These are phyloP conservation scores for Epizoanthus illoricatus DNA, from an alignment of 92 coral and sea anemone species.

Conservation along the genomic window DNA sequence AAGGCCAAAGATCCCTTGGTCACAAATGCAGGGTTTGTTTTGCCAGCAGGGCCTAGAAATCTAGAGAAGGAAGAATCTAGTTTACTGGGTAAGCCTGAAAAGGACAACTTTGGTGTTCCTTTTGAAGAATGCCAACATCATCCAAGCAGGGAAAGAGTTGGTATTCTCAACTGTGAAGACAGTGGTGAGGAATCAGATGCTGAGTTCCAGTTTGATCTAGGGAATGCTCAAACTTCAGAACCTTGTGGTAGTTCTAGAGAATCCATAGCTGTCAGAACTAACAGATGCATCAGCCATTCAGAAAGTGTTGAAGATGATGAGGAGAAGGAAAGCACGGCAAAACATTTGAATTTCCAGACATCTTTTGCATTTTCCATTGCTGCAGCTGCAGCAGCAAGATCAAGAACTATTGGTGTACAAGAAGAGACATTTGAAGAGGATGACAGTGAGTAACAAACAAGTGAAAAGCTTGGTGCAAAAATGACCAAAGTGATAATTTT, in stretches of 20 bases:
- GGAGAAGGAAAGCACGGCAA: neutral
- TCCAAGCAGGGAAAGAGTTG: neutral
- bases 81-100: neutral
- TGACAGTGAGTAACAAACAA: constrained; percentile 42
- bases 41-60: constrained; percentile 42
- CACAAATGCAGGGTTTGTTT: constrained; percentile 75
- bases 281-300: neutral
- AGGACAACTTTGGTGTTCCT: neutral
- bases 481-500: no score
- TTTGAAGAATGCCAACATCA: neutral
- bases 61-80: neutral
- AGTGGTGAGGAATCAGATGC: neutral
- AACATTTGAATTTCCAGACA: constrained; percentile 36
- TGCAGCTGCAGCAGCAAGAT: constrained; percentile 78
- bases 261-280: constrained; percentile 9
- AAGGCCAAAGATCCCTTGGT: constrained; percentile 85
- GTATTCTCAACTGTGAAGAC: neutral
- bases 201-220: neutral
- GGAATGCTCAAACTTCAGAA: neutral
- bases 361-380: constrained; percentile 83
- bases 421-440: constrained; percentile 80
- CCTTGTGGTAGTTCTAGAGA: neutral
- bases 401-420: constrained; percentile 58
- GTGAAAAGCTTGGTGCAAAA: neutral
- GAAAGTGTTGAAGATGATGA: constrained; percentile 4